These are phyloP conservation scores for Acanthis flammea DNA, from an alignment of 2,797 vertebrate genomes.

Conservation along the genomic window DNA sequence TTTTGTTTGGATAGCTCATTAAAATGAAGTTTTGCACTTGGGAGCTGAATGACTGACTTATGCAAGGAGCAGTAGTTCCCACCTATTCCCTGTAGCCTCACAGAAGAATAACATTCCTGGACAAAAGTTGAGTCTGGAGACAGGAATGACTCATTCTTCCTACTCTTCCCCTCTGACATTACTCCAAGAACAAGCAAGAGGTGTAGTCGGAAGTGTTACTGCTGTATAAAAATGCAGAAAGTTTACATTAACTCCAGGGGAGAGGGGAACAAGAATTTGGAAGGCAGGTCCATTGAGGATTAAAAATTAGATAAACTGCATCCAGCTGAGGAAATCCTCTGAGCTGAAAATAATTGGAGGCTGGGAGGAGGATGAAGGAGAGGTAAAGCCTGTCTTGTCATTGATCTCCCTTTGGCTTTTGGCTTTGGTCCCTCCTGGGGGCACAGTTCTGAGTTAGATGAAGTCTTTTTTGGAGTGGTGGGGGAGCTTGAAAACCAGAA, in stretches of 20 bases:
- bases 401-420: background rate
- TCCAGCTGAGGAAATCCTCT: background rate
- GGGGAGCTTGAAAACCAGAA: background rate
- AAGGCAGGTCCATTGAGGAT: background rate
- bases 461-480: fast-evolving
- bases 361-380: background rate
- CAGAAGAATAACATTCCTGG: background rate
- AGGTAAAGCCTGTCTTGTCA: background rate
- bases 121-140: constrained; percentile 12
- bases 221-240: background rate
- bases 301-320: background rate
- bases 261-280: background rate
- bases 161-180: background rate
- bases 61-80: background rate
- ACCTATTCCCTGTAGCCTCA: background rate
- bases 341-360: background rate
- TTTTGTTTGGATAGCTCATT: constrained; percentile 12
- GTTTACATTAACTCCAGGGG: background rate
- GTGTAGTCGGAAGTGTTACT: background rate
- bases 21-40: background rate
- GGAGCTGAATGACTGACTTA: background rate
- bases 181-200: background rate
- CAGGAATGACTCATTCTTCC: constrained; percentile 11
- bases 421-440: background rate
- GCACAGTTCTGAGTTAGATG: background rate